phyloP scores from a whole-genome alignment of 2,888 invertebrate species.

The Agrotis ipsilon region DNA sequence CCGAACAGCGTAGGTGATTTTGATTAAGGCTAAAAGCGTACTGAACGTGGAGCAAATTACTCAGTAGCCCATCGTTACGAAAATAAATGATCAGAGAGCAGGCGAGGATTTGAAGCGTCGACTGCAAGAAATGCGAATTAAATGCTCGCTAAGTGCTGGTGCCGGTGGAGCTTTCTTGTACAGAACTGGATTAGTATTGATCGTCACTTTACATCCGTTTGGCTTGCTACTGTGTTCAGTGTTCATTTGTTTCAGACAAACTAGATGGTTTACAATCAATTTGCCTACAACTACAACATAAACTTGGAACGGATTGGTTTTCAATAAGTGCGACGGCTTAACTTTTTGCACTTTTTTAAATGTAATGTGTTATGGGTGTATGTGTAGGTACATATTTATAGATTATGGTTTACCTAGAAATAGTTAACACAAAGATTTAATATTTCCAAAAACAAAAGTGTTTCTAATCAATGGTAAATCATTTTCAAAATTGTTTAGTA shows the following conservation, averaged over 20 bases:
- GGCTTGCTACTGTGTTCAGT: constrained; percentile 14
- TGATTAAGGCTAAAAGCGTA: constrained; percentile 5
- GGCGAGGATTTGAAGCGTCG: constrained; percentile 11
- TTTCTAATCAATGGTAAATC: not conserved
- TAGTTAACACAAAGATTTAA: too few species aligned
- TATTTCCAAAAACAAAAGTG: not conserved
- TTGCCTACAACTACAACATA: not conserved
- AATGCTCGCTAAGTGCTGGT: constrained; percentile 50
- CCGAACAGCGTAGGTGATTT: not conserved
- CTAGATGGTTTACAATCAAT: not conserved
- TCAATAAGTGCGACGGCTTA: not conserved
- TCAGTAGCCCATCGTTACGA: constrained; percentile 9
- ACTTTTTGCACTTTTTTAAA: too few species aligned
- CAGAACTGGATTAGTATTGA: constrained; percentile 45
- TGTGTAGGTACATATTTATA: too few species aligned
- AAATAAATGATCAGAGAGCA: constrained; percentile 30
- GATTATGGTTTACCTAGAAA: too few species aligned
- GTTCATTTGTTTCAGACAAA: constrained; percentile 6
- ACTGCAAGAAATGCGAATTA: constrained; percentile 35
- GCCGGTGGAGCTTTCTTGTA: constrained; percentile 35
- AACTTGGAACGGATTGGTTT: not conserved
- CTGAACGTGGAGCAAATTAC: not conserved
- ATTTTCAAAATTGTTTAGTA: not conserved
- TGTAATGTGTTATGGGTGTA: too few species aligned
- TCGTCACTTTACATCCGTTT: constrained; percentile 32